Evolutionary conservation across 2,888 invertebrate genomes (phyloP), one percentile per base, ranked within the genome.

Genomic region (Baronia brevicornis): DNA sequence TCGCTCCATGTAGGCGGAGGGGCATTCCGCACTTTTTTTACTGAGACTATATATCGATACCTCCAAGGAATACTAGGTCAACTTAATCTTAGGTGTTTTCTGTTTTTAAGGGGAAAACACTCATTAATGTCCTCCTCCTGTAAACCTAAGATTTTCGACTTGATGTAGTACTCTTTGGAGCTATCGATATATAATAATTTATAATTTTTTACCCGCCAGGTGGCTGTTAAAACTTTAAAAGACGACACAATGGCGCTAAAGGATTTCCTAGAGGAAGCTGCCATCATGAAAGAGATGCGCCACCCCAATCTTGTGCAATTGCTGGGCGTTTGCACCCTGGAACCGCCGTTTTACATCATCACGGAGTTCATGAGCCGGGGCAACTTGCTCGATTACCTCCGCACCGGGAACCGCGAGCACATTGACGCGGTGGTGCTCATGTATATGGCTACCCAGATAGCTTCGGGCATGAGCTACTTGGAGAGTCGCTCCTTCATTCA

Each of bases 281-380:
- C 96, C 32, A 97, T 99, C 35, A 99, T 99, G 99, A 99, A 99
- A 71, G 98, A 98, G 82, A 97, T 99, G 96, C 96, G 97, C 54
- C 99, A 99, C 84, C 94, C 97, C 12, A 99, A 99, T 87, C 87
- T 99, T 54, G 98, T 99, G 43, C 97, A 98, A 72, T 87, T 99
- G 45, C 90, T 99, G 64, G 99, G 98, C 42, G 98, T 99, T 12
- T 99, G 98, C 84, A 99, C 98, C 1, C 87, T 98, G 35, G 98
- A 99, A 78, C 97, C 98, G 5, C 99, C 99, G 3, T 99, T 98
- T 82, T 99, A 98, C 82, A 99, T 99, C 56, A 96, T 99, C 60
- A 98, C 98, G 7, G 98, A 98, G 86, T 99, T 98, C 77, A 99
- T 99, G 99, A 94, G 95, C 57, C 94, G 97, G 55, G 99, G 99